These are phyloP conservation scores for Melanostigma gelatinosum DNA, from an alignment of 2,113 vertebrate genomes.

Conservation along the genomic window DNA sequence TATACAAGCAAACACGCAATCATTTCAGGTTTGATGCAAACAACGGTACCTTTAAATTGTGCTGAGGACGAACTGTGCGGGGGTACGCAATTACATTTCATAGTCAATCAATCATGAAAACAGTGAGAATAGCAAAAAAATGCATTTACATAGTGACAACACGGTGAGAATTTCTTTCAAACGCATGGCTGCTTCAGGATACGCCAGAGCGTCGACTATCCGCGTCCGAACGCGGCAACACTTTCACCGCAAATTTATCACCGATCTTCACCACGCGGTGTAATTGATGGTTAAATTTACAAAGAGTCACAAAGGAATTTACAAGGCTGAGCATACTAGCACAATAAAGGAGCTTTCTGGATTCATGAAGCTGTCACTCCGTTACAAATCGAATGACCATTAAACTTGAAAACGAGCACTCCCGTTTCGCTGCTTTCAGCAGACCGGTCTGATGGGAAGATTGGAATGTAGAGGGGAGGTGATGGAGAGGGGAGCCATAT, in stretches of 20 bases:
- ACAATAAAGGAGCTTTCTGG: constrained; percentile 63
- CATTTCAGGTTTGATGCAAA: constrained; percentile 46
- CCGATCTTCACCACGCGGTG: constrained; percentile 36
- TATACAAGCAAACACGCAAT: constrained; percentile 19
- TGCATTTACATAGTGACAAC: constrained; percentile 61
- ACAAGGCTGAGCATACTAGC: constrained; percentile 71
- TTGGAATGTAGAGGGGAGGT: constrained; percentile 30
- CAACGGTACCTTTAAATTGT: constrained; percentile 37
- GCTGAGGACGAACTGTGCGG: constrained; percentile 30
- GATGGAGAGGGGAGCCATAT: constrained; percentile 55
- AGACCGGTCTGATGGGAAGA: constrained; percentile 71
- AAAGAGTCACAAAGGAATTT: constrained; percentile 78
- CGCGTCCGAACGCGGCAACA: constrained; percentile 15
- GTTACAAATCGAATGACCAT: constrained; percentile 78
- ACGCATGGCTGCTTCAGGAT: constrained; percentile 48
- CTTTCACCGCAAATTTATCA: constrained; percentile 62
- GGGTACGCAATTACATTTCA: constrained; percentile 35
- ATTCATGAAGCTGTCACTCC: constrained; percentile 71
- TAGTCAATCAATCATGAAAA: constrained; percentile 69
- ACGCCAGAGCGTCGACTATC: constrained; percentile 39
- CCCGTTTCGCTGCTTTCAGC: constrained; percentile 78
- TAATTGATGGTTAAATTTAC: constrained; percentile 79
- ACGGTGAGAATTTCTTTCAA: constrained; percentile 44
- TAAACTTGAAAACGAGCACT: constrained; percentile 76
- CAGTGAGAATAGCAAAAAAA: constrained; percentile 35